Base-by-base conservation (phyloP, 2,113 vertebrate species). In the Barnardius zonarius region DNA sequence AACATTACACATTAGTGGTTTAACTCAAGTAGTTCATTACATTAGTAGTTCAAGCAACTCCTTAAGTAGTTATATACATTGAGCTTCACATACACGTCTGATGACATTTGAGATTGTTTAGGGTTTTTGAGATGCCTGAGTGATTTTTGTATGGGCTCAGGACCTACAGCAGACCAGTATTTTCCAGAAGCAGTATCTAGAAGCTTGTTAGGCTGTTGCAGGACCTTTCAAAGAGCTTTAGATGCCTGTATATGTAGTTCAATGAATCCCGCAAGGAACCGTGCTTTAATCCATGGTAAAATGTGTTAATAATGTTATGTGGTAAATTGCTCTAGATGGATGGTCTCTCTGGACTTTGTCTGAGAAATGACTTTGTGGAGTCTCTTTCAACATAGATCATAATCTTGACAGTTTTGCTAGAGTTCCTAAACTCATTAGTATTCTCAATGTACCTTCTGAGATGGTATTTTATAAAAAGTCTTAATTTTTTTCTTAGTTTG, bases 121-220 rank as follows among this genome's bases (percentile, higher is more conserved):
- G 35, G 13, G 33, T 75, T 11, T 72, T 41, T 57, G 0, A 81
- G 30, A 20, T 89, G 28, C 24, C 20, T 0, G 0, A 46, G 9
- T 92, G 73, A 39, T 69, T 86, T 80, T 73, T 57, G 2, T 52
- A 4, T 57, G 54, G 35, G 16, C 39, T 22, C 1, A 1, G 57
- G 33, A 24, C 30, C 18, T 85, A 10, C 22, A 79, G 43, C 43
- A 79, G 24, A 63, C 8, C 59, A 54, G 1, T 66, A 3, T 77
- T 35, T 17, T 77, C 37, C 44, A 83, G 24, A 49, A 73, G 30
- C 16, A 28, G 27, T 43, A 33, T 44, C 30, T 54, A 13, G 28
- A 69, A 51, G 33, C 39, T 57, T 6, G 10, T 24, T 13, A 33
- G 37, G 11, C 11, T 46, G 31, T 61, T 77, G 57, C 22, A 37